Percentiles rank a stretch among this genome's conserved stretches.
phyloP scores from a whole-genome alignment of 2,888 invertebrate species.

The Melinaea marsaeus region DNA sequence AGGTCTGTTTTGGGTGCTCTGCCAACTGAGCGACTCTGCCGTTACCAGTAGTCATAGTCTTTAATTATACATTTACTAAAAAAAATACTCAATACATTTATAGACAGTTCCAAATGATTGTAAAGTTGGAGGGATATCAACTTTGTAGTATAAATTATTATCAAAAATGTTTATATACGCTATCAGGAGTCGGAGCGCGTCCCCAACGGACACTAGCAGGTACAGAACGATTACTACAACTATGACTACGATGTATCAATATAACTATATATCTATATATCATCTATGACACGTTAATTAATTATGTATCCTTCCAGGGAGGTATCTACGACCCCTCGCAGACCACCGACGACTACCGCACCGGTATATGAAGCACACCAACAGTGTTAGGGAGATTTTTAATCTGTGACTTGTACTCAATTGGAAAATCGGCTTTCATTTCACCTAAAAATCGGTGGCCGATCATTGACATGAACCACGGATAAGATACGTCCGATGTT shows the following conservation, averaged over 20 bases:
- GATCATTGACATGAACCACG: no score
- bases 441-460: no score
- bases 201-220: slow-evolving; percentile 57
- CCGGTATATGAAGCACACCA: slow-evolving; percentile 43
- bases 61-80: no score
- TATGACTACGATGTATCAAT: neutral
- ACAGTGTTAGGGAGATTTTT: neutral
- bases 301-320: slow-evolving; percentile 33
- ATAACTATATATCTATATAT: neutral
- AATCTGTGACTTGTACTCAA: no score
- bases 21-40: no score
- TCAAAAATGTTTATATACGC: slow-evolving; percentile 35
- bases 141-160: neutral
- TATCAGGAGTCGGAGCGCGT: slow-evolving; percentile 47
- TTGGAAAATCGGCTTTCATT: no score
- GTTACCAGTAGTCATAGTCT: no score
- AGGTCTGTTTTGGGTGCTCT: no score
- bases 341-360: slow-evolving; percentile 38
- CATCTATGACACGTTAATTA: neutral
- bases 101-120: no score
- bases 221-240: slow-evolving; percentile 27
- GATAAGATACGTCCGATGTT: no score
- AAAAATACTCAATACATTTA: no score
- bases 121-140: no score
- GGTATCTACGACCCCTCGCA: slow-evolving; percentile 48